Evolutionary conservation across 2,888 invertebrate species (phyloP), one percentile per base, ranked within the genome.

Genomic region (Parapristionchus giblindavisi): DNA sequence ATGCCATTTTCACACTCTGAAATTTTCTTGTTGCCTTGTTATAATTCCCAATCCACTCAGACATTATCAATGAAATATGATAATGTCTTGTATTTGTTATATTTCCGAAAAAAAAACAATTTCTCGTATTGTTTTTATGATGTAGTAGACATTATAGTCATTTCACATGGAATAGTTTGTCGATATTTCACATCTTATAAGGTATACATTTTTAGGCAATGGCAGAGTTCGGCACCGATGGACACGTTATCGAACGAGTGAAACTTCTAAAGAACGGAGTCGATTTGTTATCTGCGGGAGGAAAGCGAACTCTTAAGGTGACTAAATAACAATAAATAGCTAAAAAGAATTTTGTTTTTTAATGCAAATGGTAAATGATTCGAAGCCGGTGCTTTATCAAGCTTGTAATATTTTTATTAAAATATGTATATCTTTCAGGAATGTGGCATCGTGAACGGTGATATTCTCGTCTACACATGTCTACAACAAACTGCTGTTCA

Each of bases 391-490:
- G 43, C 17, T 8, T 8, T n/a, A n/a, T n/a, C n/a, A n/a, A n/a
- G n/a, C n/a, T n/a, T n/a, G n/a, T 43, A 43, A 14, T 17, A 43
- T 43, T 14, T 43, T 43, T 17, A 43, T 43, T 43, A 17, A 43
- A 43, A 43, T 8, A 17, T 43, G 43, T 52, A 52, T 52, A 4
- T 32, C 5, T 40, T 65, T 27, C 43, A 68, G 68, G 52, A 32
- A 6, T 40, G 34, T 34, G 61, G 48, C 17, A 43, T 43, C 48
- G 21, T 6, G 8, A 32, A 71, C 58, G 56, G 40, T 21, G 71
- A 54, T n/a, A 54, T 71, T 32, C 71, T 54, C 27, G 29, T 58
- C 54, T 58, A 68, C 66, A 11, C 66, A 2, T 48, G 34, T 29
- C 21, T 8, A 4, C 21, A 5, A 32, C 52, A 51, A 17, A 29